phyloP scores from a whole-genome alignment of 2,797 vertebrate genomes.

The Syngnathus acus region DNA sequence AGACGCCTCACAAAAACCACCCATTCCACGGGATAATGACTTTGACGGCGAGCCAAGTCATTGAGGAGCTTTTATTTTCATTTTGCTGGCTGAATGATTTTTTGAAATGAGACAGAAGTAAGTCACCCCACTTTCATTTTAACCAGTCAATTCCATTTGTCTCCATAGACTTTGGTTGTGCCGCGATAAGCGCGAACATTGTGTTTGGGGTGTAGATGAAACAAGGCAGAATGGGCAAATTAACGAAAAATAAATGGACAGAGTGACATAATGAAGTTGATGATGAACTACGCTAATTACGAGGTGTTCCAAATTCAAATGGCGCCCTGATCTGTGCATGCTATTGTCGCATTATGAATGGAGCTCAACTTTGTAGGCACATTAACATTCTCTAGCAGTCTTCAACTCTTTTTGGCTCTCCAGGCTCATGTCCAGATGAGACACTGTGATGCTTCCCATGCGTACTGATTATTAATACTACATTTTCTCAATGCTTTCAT shows the following conservation, averaged over 20 bases:
- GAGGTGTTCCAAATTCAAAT: not conserved
- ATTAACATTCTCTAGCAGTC: not conserved
- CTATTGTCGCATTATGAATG: no score
- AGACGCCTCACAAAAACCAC: slow-evolving; percentile 14
- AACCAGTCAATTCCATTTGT: not conserved
- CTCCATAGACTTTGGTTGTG: not conserved
- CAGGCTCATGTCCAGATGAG: slow-evolving; percentile 26
- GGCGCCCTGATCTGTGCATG: no score
- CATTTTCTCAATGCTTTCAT: slow-evolving; percentile 24
- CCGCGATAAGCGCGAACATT: not conserved
- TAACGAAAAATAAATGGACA: not conserved
- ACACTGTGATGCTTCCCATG: slow-evolving; percentile 41
- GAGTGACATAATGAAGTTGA: no score
- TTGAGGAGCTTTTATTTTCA: slow-evolving; percentile 1
- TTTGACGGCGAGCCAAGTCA: not conserved
- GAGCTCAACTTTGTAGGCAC: not conserved
- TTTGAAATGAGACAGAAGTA: not conserved
- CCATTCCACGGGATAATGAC: not conserved
- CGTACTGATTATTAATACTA: slow-evolving; percentile 39
- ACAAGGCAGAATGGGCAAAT: not conserved
- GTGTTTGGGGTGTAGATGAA: not conserved
- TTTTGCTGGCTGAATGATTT: slow-evolving; percentile 1
- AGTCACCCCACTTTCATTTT: not conserved
- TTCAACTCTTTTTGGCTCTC: slow-evolving; percentile 31
- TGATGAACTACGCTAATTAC: not conserved